Base-by-base conservation (phyloP, 2,888 invertebrate genomes). In the Thysanoteuthis rhombus region DNA sequence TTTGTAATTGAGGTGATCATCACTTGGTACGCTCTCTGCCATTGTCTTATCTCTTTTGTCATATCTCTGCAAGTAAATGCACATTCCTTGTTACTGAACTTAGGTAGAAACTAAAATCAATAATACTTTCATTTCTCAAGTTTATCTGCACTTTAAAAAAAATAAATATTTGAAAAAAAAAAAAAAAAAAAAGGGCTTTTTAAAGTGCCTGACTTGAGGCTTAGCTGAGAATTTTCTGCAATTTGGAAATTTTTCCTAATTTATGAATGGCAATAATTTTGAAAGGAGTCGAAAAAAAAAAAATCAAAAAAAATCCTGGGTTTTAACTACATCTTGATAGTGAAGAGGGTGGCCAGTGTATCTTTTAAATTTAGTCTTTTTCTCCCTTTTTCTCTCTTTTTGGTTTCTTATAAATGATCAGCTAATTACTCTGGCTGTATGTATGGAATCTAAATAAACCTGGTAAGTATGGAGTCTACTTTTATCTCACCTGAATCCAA, bases 401-500 rank as follows among this genome's bases (percentile, higher is more conserved):
- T n/a, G n/a, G 16, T 75, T 75, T 75, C n/a, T 75, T n/a, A 75
- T 16, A 75, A 75, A 42, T 39, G 90, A 90, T 39, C 22, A 39
- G 40, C 40, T 38, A 90, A 38, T 90, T 39, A 90, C 36, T 25
- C 90, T 39, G 42, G 39, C 22, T 90, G 38, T 40, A 40, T 40
- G 28, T 10, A 90, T 16, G 32, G 36, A 1, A 38, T 90, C 25
- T 90, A 28, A 90, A 90, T 90, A 38, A 90, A 90, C 38, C 90
- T 39, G 32, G 40, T 90, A 10, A 42, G 16, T 25, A 45, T 10
- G 32, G n/a, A 16, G n/a, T 75, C 75, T 52, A 90, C 38, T 90
- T 42, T 92, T 58, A 47, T 94, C 94, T 95, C 95, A 97, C 97
- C 96, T 97, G 94, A 95, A 98, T 98, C 98, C 98, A 98, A 38